Evolutionary conservation across 2,888 invertebrate genomes (phyloP).

Genomic region (Periphyllus acericola): DNA sequence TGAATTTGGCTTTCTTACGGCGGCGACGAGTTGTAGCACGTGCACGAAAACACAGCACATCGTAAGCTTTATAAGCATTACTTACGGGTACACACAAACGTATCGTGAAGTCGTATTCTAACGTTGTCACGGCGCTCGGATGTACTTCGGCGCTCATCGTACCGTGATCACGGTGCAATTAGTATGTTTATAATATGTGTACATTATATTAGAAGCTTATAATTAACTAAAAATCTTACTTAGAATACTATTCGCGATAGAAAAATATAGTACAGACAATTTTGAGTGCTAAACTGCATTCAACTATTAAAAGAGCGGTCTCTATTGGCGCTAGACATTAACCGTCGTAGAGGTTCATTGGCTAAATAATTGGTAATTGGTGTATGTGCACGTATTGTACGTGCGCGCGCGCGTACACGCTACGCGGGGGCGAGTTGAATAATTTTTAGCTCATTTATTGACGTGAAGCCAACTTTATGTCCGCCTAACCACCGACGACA

Average conservation of each 20-base stretch:
- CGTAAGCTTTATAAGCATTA: too few species aligned
- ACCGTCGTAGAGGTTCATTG: too few species aligned
- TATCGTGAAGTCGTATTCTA: neutral
- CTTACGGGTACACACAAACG: too few species aligned
- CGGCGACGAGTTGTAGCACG: neutral
- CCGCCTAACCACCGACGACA: conserved; percentile 33
- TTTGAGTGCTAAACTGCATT: too few species aligned
- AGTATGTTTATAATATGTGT: neutral
- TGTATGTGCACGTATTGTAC: neutral
- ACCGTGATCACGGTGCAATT: neutral
- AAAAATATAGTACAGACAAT: too few species aligned
- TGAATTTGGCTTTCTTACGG: neutral
- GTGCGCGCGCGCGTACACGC: too few species aligned
- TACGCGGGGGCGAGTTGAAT: neutral
- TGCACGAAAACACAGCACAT: neutral
- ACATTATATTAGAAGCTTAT: too few species aligned
- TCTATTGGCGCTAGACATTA: too few species aligned
- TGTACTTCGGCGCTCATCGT: neutral
- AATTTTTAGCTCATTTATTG: conserved; percentile 19
- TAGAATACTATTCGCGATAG: too few species aligned
- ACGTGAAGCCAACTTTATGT: conserved; percentile 30
- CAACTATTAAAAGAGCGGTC: too few species aligned
- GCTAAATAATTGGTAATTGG: neutral
- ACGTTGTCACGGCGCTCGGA: neutral
- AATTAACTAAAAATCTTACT: too few species aligned